A percentile compares a stretch with the other conserved stretches of the same genome.
Conservation (phyloP, 2,113 vertebrate species). For the Romanogobio albipinnatus region DNA sequence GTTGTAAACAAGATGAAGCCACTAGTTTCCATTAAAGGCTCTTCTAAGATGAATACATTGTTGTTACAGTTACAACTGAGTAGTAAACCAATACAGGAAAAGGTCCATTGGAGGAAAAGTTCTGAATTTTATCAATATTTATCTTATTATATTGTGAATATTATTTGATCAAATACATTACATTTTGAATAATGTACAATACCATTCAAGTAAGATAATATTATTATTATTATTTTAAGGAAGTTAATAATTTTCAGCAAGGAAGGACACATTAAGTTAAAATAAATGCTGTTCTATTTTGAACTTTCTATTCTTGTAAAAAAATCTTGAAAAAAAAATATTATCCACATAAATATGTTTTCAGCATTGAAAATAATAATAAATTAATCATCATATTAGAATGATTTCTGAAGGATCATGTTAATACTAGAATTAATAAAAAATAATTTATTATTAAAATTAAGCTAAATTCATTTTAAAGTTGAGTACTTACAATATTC, state of each 20-base stretch:
- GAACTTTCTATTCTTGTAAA: neutral
- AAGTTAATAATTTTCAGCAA: neutral
- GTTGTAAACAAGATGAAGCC: constrained; percentile 17
- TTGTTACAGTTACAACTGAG: constrained; percentile 21
- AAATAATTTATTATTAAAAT: neutral
- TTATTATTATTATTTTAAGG: neutral
- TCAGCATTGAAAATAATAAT: no score
- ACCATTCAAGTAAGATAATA: neutral
- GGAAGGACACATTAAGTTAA: neutral
- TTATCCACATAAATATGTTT: no score
- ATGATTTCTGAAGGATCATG: no score
- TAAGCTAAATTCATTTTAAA: neutral
- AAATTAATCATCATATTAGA: no score
- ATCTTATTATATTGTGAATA: neutral
- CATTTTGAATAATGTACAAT: neutral
- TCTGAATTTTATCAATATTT: neutral
- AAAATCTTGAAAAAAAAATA: neutral
- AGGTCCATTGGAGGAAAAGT: neutral
- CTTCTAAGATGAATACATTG: neutral
- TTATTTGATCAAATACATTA: neutral
- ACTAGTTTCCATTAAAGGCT: constrained; percentile 22
- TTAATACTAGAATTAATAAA: no score
- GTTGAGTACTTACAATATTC: no score
- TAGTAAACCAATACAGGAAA: neutral
- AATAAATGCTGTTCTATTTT: neutral